These are phyloP conservation scores for Argyra leucocephala DNA, from an alignment of 2,888 invertebrate genomes.

Conservation along the genomic window DNA sequence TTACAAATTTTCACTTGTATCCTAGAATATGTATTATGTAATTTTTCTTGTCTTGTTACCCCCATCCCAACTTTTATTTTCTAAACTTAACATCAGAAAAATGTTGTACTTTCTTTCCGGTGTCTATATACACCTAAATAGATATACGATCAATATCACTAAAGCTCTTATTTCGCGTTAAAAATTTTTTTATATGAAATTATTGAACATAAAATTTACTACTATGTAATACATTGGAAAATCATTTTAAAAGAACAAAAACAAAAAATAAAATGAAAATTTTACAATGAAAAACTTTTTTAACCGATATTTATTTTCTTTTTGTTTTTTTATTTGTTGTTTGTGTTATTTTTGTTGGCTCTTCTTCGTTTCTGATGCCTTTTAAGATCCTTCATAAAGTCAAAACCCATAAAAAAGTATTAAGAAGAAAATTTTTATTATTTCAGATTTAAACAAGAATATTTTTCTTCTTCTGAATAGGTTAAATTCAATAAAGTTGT, in stretches of 20 bases:
- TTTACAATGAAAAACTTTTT: constrained; percentile 5
- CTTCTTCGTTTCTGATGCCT: neutral
- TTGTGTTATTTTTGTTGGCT: neutral
- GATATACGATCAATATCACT: too few relatives aligned
- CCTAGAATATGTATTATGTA: too few relatives aligned
- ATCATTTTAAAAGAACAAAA: neutral
- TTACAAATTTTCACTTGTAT: too few relatives aligned
- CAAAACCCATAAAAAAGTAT: constrained; percentile 5
- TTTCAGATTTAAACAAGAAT: neutral
- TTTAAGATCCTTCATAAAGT: constrained; percentile 1
- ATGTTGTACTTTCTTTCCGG: too few relatives aligned
- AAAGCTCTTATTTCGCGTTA: too few relatives aligned
- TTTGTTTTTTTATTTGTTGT: neutral
- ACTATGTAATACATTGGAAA: constrained; percentile 6
- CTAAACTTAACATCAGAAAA: too few relatives aligned
- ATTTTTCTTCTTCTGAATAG: too few relatives aligned
- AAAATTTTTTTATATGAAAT: neutral
- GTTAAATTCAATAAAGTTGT: too few relatives aligned
- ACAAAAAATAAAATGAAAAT: neutral
- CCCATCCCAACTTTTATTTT: too few relatives aligned
- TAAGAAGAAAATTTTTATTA: neutral
- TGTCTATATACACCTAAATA: too few relatives aligned
- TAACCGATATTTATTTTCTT: neutral
- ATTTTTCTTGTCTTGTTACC: too few relatives aligned
- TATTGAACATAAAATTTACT: constrained; percentile 3